Conservation (phyloP, 2,113 vertebrate genomes). For the Odontophorus gujanensis region DNA sequence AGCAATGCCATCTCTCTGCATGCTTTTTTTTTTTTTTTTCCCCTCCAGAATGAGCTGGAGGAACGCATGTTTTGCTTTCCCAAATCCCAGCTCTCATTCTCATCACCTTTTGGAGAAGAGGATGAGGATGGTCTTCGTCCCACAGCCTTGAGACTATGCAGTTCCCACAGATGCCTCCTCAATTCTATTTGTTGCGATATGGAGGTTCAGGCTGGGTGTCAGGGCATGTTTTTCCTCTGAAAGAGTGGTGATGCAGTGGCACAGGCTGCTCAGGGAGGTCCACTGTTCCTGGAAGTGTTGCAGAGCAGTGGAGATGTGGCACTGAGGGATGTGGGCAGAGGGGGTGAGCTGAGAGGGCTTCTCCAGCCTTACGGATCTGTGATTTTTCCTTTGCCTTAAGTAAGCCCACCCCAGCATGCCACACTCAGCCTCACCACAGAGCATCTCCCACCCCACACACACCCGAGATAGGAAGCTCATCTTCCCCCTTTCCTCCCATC, state of each 20-base stretch:
- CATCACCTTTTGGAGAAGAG: neutral
- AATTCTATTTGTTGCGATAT: neutral
- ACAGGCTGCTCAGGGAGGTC: too few relatives aligned
- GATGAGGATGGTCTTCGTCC: neutral
- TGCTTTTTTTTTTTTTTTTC: neutral
- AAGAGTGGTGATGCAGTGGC: too few relatives aligned
- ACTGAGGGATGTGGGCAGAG: too few relatives aligned
- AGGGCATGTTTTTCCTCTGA: too few relatives aligned
- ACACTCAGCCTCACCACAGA: neutral
- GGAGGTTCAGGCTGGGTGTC: too few relatives aligned
- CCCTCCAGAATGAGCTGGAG: neutral
- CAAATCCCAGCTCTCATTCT: neutral
- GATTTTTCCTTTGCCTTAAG: too few relatives aligned
- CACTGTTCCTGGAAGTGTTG: too few relatives aligned
- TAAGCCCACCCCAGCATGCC: neutral
- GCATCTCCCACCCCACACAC: neutral
- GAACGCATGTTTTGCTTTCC: neutral
- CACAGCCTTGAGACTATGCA: neutral
- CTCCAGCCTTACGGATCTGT: too few relatives aligned
- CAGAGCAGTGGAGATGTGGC: too few relatives aligned
- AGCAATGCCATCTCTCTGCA: neutral
- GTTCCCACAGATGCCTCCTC: neutral
- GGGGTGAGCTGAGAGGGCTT: too few relatives aligned
- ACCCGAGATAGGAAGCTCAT: neutral
- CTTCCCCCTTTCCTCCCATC: neutral